phyloP scores from a whole-genome alignment of 2,888 invertebrate species.

The Anthophora plumipes region DNA sequence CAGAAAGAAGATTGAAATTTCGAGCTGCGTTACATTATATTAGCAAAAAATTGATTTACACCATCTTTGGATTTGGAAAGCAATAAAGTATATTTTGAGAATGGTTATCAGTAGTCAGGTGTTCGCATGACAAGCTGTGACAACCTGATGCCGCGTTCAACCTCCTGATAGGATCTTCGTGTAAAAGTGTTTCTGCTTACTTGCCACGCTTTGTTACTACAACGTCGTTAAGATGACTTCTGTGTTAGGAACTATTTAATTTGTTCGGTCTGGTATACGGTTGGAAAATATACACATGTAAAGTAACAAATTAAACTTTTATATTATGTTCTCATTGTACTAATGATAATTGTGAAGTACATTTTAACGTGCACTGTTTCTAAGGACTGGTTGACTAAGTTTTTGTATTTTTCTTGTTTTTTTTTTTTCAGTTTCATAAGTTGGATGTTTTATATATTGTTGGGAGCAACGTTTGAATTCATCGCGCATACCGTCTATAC shows the following conservation, averaged over 20 bases:
- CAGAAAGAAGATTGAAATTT: too few relatives aligned
- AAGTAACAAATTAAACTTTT: not conserved
- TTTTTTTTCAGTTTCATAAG: too few relatives aligned
- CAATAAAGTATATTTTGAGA: conserved; percentile 33
- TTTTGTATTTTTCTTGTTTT: not conserved
- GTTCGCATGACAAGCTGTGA: conserved; percentile 46
- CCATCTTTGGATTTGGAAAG: too few relatives aligned
- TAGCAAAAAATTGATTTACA: too few relatives aligned
- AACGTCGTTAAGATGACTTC: conserved; percentile 31
- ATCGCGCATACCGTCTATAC: too few relatives aligned
- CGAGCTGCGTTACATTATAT: too few relatives aligned
- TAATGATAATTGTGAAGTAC: too few relatives aligned
- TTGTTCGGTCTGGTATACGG: conserved; percentile 6
- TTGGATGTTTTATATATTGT: too few relatives aligned
- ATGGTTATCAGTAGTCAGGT: conserved; percentile 56
- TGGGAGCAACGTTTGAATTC: too few relatives aligned
- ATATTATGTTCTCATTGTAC: too few relatives aligned
- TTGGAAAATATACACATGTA: not conserved
- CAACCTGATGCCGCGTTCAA: conserved; percentile 62
- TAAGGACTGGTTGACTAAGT: too few relatives aligned
- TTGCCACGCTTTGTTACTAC: conserved; percentile 36
- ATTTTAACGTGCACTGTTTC: too few relatives aligned
- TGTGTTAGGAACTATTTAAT: conserved; percentile 45
- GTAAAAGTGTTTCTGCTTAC: conserved; percentile 38
- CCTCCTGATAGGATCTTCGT: conserved; percentile 36